Conservation (phyloP, 2,888 invertebrate genomes). For the Nemurella pictetii region DNA sequence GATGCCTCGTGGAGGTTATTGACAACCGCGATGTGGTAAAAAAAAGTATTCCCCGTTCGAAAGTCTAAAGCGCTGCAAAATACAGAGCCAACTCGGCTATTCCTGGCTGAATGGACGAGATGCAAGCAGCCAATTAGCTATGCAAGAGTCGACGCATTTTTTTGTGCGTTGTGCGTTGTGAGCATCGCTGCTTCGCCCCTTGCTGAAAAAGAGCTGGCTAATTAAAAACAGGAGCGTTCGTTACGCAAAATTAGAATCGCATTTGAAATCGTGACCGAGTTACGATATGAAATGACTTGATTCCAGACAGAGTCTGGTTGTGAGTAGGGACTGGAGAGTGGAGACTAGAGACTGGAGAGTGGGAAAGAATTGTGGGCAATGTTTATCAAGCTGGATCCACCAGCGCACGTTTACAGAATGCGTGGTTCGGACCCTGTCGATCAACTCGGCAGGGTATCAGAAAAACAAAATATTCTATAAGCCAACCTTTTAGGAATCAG, state of each 20-base stretch:
- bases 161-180: not conserved
- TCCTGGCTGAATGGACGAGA: not conserved
- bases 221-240: not conserved
- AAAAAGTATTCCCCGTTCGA: not conserved
- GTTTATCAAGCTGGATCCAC: not conserved
- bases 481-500: slow-evolving; percentile 29
- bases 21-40: not conserved
- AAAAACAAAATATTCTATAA: slow-evolving; percentile 26
- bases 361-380: not conserved
- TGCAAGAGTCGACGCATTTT: not conserved
- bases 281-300: not conserved
- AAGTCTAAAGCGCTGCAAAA: not conserved
- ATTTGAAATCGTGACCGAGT: not conserved
- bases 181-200: not conserved
- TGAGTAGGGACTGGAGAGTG: not conserved
- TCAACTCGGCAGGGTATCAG: slow-evolving; percentile 12
- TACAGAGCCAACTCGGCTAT: not conserved
- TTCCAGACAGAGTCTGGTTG: not conserved
- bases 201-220: not conserved
- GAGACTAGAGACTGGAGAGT: not conserved
- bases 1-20: not conserved
- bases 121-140: not conserved
- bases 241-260: not conserved
- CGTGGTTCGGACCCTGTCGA: not conserved
- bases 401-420: not conserved